Conservation (phyloP, 2,888 invertebrate genomes). For the Tipula vernalis region DNA sequence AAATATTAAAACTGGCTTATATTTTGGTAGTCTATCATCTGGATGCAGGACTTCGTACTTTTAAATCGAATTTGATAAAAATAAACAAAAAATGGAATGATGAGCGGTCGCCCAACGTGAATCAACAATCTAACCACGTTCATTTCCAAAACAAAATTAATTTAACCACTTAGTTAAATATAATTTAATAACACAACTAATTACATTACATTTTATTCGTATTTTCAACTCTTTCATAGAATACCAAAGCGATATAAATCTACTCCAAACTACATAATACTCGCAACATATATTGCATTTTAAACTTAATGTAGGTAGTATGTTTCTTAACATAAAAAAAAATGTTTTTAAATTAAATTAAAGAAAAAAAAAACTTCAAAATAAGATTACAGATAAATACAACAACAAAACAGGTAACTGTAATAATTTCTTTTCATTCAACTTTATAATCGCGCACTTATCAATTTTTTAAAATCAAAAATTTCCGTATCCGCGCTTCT, state of each 20-base stretch:
- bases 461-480: background rate
- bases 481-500: background rate
- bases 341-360: background rate
- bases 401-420: background rate
- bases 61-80: too few species aligned
- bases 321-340: background rate
- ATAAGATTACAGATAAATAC: background rate
- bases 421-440: background rate
- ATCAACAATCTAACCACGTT: background rate
- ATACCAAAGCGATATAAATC: background rate
- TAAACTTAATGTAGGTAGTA: background rate
- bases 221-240: background rate
- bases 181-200: background rate
- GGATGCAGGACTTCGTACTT: too few species aligned
- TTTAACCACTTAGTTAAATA: background rate
- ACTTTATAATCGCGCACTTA: background rate
- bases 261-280: background rate
- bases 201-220: background rate
- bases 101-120: background rate
- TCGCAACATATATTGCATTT: background rate
- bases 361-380: background rate
- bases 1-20: too few species aligned
- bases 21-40: too few species aligned
- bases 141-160: background rate
- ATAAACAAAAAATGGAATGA: too few species aligned